Base-by-base conservation (phyloP, 2,797 vertebrate genomes). In the Sebastes baramenuke region DNA sequence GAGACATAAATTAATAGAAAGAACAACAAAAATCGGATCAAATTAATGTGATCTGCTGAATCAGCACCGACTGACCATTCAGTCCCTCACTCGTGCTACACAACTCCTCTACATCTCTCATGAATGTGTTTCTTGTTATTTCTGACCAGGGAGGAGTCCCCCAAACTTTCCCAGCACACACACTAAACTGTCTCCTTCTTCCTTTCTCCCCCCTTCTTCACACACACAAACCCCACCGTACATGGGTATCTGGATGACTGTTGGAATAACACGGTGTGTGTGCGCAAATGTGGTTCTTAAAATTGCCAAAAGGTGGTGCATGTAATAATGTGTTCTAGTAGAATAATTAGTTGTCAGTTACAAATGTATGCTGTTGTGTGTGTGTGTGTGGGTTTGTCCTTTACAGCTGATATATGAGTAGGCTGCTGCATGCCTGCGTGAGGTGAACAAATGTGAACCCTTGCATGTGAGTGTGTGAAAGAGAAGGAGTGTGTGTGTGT, bases 101-200 rank as follows among this genome's bases (percentile, higher is more conserved):
- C 60, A 79, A 49, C 71, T 81, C 79, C 79, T 73, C 72, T 74
- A 80, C 76, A 30, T 67, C 59, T 27, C 69, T 81, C 64, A 82
- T 89, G 77, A 90, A 89, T 91, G 84, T 88, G 77, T 83, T 87
- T 86, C 67, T 89, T 90, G 85, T 86, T 88, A 79, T 78, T 80
- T 68, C 80, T 80, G 70, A 70, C 67, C 49, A 83, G 87, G 91
- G 87, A 88, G 88, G 80, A 89, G 83, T 68, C 76, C 72, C 74
- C 61, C 34, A 82, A 79, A 88, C 68, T 77, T 85, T 83, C 80
- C 69, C 70, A 85, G 67, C 65, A 72, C 58, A 55, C 68, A 65
- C 81, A 52, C 32, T 27, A 55, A 66, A 42, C 52, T 60, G 56
- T 78, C 64, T 59, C 16, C 76, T 58, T 72, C 60, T 12, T 76